These are phyloP conservation scores for Calcarius lapponicus DNA, from an alignment of 2,797 vertebrate species.

Conservation along the genomic window DNA sequence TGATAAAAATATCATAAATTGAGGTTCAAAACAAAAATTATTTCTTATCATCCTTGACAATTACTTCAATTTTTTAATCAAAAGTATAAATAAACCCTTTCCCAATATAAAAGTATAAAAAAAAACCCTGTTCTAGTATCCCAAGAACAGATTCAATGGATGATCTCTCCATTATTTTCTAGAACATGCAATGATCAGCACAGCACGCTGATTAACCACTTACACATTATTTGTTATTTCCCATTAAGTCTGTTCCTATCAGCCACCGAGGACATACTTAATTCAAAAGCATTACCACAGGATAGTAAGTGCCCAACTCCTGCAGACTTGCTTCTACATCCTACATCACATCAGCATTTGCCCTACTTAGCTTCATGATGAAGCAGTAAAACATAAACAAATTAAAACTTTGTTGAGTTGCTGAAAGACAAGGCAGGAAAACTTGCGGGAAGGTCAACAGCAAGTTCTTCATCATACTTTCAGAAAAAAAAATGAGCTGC, in stretches of 20 bases:
- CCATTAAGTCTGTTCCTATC: neutral
- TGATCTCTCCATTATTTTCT: neutral
- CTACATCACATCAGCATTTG: neutral
- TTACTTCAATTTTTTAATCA: neutral
- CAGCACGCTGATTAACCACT: neutral
- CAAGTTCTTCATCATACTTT: neutral
- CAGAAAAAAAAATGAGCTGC: neutral
- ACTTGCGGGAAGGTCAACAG: neutral
- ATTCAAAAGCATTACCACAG: neutral
- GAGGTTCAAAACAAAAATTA: neutral
- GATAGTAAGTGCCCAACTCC: neutral
- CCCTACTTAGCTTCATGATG: neutral
- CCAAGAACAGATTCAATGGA: neutral
- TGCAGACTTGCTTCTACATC: neutral
- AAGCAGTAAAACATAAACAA: neutral
- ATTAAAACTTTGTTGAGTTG: neutral
- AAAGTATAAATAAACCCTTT: neutral
- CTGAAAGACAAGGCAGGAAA: neutral
- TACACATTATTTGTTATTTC: neutral
- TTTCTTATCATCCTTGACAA: neutral
- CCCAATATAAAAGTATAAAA: no score
- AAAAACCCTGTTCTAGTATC: neutral
- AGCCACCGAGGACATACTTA: accelerated
- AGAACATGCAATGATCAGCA: neutral
- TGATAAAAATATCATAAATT: neutral